These are phyloP conservation scores for Chrysocyon brachyurus DNA, from an alignment of 2,797 vertebrate genomes.

Conservation along the genomic window DNA sequence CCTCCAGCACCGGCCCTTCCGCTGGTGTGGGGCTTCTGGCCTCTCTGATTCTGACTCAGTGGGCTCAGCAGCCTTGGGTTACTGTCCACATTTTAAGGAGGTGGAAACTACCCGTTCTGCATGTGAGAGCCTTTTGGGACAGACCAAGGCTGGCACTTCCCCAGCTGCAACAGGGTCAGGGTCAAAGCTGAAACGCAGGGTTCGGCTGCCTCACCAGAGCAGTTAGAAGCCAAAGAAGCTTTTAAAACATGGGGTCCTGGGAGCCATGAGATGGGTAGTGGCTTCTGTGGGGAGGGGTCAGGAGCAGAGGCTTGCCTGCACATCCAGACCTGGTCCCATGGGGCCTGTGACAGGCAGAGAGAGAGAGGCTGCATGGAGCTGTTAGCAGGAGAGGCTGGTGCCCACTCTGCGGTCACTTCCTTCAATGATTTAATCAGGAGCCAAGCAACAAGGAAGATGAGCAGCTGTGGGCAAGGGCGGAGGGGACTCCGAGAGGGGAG, in stretches of 20 bases:
- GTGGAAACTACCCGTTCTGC: not conserved
- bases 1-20: not conserved
- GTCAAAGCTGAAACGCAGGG: not conserved
- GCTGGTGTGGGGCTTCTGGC: not conserved
- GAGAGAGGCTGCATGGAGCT: slow-evolving; percentile 34
- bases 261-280: not conserved
- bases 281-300: slow-evolving; percentile 55
- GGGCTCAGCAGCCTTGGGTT: not conserved
- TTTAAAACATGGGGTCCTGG: not conserved
- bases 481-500: not conserved
- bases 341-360: slow-evolving; percentile 48
- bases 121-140: not conserved
- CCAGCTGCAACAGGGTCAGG: not conserved
- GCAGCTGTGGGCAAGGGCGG: slow-evolving; percentile 50
- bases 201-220: not conserved
- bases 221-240: not conserved
- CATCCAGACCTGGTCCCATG: not conserved
- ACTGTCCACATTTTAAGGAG: not conserved
- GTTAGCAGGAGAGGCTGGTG: slow-evolving; percentile 59
- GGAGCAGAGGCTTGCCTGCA: not conserved
- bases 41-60: fast-evolving
- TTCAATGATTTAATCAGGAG: slow-evolving; percentile 82
- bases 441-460: slow-evolving; percentile 43
- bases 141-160: not conserved
- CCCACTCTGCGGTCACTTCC: slow-evolving; percentile 67